Conservation (phyloP, 1,140 invertebrate species). For the Trichogramma pretiosum region DNA sequence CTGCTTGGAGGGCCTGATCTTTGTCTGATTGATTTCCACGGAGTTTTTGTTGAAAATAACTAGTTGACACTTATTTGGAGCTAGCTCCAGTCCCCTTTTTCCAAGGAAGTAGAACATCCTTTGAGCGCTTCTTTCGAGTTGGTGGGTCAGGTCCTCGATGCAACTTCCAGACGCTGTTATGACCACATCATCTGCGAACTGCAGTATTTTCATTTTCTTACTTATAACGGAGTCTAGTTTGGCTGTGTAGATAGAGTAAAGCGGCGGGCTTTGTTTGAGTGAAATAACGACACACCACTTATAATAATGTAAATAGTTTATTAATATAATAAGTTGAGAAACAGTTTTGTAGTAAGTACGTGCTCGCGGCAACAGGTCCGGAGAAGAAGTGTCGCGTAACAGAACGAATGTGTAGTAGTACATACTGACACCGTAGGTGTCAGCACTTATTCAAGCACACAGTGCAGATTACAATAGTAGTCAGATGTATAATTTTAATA, state of each 20-base stretch:
- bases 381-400: no score
- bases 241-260: background rate
- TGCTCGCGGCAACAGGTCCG: no score
- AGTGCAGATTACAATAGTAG: no score
- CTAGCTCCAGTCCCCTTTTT: conserved; percentile 17
- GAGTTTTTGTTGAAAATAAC: conserved; percentile 20
- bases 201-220: conserved; percentile 3
- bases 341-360: no score
- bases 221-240: background rate
- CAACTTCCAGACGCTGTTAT: background rate
- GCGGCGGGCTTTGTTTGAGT: background rate
- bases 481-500: no score
- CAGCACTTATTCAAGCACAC: no score
- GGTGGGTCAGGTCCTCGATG: background rate
- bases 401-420: no score
- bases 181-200: conserved; percentile 19
- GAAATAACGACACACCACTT: no score
- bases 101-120: background rate
- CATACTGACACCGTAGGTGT: no score
- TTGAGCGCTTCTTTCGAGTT: background rate
- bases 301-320: no score
- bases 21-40: background rate
- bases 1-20: conserved; percentile 4
- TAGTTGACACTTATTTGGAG: conserved; percentile 20
- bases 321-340: no score